Evolutionary conservation across 23 tunicate species (phyloP).

Genomic region (Phallusia fumigata): DNA sequence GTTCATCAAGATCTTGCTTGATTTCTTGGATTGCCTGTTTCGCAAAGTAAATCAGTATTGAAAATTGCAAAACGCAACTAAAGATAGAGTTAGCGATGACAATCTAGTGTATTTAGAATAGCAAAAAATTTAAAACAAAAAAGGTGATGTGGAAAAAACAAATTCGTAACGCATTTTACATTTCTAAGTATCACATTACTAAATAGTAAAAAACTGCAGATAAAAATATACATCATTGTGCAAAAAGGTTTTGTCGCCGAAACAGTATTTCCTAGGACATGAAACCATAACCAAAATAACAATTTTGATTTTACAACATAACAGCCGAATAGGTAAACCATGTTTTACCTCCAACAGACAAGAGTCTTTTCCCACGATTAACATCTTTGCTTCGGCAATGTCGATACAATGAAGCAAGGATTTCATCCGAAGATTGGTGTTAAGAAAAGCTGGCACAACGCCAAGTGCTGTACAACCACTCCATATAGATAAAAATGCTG

Average conservation of each 20-base stretch:
- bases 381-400: constrained; percentile 53
- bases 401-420: constrained; percentile 87
- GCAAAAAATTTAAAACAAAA: no score
- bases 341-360: constrained; percentile 34
- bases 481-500: constrained; percentile 76
- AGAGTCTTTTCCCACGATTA: constrained; percentile 48
- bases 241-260: no score
- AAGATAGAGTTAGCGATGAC: no score
- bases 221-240: no score
- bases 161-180: not conserved
- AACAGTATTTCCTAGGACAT: no score
- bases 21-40: constrained; percentile 9
- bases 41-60: no score
- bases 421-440: constrained; percentile 56
- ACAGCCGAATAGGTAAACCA: no score
- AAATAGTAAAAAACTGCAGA: no score
- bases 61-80: no score
- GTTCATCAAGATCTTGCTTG: constrained; percentile 35
- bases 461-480: constrained; percentile 55
- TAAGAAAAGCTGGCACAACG: constrained; percentile 62
- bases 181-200: not conserved
- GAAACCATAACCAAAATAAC: no score
- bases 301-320: no score
- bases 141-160: not conserved
- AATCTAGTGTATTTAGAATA: no score